Base-by-base conservation (phyloP, 2,113 vertebrate species). In the Andinoacara biseriatus region DNA sequence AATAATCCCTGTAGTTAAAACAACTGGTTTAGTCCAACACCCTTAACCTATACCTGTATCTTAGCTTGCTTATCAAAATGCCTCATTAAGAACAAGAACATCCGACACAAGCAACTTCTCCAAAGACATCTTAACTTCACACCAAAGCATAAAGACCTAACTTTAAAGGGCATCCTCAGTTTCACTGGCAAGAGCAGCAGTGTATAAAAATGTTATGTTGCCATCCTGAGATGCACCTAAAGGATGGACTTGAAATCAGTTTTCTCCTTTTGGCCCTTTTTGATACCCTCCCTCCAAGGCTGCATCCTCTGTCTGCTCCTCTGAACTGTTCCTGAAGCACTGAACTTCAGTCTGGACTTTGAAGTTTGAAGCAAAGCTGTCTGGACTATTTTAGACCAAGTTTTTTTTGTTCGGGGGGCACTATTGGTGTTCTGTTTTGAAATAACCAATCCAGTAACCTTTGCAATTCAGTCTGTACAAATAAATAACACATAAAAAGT, bases 211-310 rank as follows among this genome's bases (percentile, higher is more conserved):
- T 35, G 40, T 26, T 35, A 82, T 85, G 74, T 75, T n/a, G 15
- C 33, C 29, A 54, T 78, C 63, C 82, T 59, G 57, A 61, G 79
- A 74, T 59, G 29, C 63, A 89, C 77, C 72, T 69, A 52, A 86
- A 87, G 83, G 78, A 87, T 59, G 38, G 84, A 83, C 87, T 87
- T 83, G 5, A 87, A 92, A 90, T 91, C 86, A 78, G 82, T 89
- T 88, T 89, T 85, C 78, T 82, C 81, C 67, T 78, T 80, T 75
- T 58, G 24, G 82, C 38, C 35, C 9, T 83, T 82, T 83, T 88
- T 87, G n/a, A 87, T 77, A 83, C 81, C 54, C 79, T 82, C 69
- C 86, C 69, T 83, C 83, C 59, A 49, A 24, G 10, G 58, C 74
- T 82, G 54, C 82, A 80, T 83, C 78, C 81, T 77, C 80, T 56